phyloP scores from a whole-genome alignment of 1,140 invertebrate species.

The Metaphire vulgaris region DNA sequence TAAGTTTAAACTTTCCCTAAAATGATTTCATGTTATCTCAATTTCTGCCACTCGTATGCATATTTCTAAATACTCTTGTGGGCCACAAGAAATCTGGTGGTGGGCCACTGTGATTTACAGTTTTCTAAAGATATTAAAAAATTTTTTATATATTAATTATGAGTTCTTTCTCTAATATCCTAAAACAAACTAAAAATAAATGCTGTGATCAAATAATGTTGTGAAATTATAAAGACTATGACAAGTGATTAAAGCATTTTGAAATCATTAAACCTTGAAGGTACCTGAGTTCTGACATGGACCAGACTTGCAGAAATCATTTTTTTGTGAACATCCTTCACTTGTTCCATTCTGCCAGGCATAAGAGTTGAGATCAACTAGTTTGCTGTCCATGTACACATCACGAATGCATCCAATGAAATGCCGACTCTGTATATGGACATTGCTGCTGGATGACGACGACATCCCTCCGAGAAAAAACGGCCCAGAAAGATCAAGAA shows the following conservation, averaged over 20 bases:
- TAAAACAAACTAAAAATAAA: no score
- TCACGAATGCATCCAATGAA: constrained; percentile 88
- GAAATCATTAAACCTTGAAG: constrained; percentile 8
- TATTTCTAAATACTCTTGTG: no score
- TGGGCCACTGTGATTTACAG: no score
- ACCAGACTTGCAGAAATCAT: constrained; percentile 67
- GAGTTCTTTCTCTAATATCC: no score
- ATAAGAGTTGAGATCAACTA: constrained; percentile 80
- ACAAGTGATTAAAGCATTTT: not conserved
- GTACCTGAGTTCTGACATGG: constrained; percentile 76
- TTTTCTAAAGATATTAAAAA: no score
- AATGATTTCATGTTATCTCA: no score
- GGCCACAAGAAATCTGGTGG: no score
- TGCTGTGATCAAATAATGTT: not conserved
- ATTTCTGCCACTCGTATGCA: no score
- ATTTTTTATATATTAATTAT: no score
- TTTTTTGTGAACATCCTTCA: constrained; percentile 78
- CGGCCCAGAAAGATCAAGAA: constrained; percentile 89
- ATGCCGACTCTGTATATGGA: constrained; percentile 65
- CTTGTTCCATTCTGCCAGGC: constrained; percentile 84
- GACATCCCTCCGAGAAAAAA: constrained; percentile 89
- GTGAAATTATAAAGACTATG: not conserved
- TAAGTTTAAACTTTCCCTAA: no score
- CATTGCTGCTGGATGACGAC: not conserved
- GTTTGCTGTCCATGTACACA: constrained; percentile 76